Base-by-base conservation (phyloP, 2,113 vertebrate species). In the Kryptolebias marmoratus region DNA sequence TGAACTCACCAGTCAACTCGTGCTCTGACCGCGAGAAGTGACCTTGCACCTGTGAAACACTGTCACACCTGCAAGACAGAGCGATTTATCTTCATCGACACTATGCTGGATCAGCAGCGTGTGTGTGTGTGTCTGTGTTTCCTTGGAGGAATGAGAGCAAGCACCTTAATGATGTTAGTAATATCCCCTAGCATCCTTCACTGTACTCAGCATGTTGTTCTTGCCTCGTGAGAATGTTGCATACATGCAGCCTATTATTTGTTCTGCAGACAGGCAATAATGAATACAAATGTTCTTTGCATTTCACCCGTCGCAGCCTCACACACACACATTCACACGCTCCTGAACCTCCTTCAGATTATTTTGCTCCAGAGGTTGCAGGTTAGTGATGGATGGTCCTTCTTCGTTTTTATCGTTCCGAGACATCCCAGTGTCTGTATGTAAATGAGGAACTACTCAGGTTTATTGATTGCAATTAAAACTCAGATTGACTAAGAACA, bases 231-330 rank as follows among this genome's bases (percentile, higher is more conserved):
- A 63, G 65, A 32, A 49, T 65, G 22, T 60, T 61, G 53, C 61
- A 70, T 50, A 56, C 70, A 77, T 66, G 0, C 54, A 18, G 62
- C 42, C 70, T 80, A 57, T 79, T 86, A 86, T 88, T 87, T 87
- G 75, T 89, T 87, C 85, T 77, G 59, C 83, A 71, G 81, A 66
- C 82, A 62, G 78, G 75, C 53, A 5, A 69, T 90, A 90, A 92
- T 90, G 85, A 90, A 91, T 87, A 90, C 82, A 90, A 92, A 91
- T 90, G 79, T 68, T 72, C 60, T 39, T 71, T 52, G 59, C 71
- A 49, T 88, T 84, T 80, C 68, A 56, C 64, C 61, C 28, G 27
- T 53, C 70, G 74, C 80, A 81, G 75, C 68, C 60, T 8, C 64
- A 6, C 57, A 47, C 50, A 50, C 50, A 61, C 11, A 64, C 64